These are phyloP conservation scores for Zaprionus camerounensis DNA, from an alignment of 1,140 invertebrate species.

Conservation along the genomic window DNA sequence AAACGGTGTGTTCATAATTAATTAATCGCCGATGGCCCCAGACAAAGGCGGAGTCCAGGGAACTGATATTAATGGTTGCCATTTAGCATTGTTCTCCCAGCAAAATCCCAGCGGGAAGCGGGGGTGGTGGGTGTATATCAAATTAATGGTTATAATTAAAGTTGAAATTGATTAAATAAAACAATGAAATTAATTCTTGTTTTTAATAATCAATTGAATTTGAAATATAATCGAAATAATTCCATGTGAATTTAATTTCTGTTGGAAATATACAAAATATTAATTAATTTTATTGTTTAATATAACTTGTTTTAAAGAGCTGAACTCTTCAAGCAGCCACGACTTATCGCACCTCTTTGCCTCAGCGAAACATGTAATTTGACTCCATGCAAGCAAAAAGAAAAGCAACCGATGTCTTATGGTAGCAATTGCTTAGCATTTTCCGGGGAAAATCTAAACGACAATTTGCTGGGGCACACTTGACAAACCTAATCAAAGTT, in stretches of 20 bases:
- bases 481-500: constrained; percentile 67
- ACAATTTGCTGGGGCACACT: constrained; percentile 29
- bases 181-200: neutral
- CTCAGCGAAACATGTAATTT: constrained; percentile 4
- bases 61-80: constrained; percentile 38
- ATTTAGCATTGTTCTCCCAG: constrained; percentile 31
- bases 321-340: too few relatives aligned
- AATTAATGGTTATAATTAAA: constrained; percentile 30
- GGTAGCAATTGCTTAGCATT: constrained; percentile 17
- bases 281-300: too few relatives aligned
- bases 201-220: neutral
- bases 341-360: too few relatives aligned
- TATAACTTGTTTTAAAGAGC: too few relatives aligned
- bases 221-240: neutral
- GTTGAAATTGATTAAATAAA: neutral
- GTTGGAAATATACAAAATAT: neutral
- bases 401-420: constrained; percentile 20
- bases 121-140: neutral
- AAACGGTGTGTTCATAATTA: constrained; percentile 38
- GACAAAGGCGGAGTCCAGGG: constrained; percentile 8
- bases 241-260: neutral
- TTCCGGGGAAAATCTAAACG: neutral
- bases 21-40: constrained; percentile 32
- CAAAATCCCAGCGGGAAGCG: constrained; percentile 18
- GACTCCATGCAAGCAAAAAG: constrained; percentile 4